Percentiles rank a stretch among this genome's conserved stretches.
phyloP scores from a whole-genome alignment of 2,888 invertebrate species.

The Drosophila silvestris region DNA sequence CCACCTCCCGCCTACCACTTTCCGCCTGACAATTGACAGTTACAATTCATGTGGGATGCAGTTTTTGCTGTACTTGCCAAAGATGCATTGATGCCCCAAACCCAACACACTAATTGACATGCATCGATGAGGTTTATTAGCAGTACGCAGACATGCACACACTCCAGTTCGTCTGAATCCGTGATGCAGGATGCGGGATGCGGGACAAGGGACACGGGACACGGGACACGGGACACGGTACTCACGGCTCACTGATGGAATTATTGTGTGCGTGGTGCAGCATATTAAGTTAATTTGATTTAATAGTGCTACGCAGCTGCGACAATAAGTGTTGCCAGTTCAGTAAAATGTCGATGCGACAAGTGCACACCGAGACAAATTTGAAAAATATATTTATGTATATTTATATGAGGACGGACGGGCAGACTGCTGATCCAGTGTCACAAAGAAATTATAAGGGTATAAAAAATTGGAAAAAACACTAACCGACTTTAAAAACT shows the following conservation, averaged over 20 bases:
- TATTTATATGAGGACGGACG: not conserved
- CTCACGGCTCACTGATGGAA: slow-evolving; percentile 56
- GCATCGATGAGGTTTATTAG: slow-evolving; percentile 80
- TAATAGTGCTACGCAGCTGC: slow-evolving; percentile 43
- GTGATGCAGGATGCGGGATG: not conserved
- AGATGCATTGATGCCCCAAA: slow-evolving; percentile 52
- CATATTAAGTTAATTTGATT: slow-evolving; percentile 74
- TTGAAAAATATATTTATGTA: not conserved
- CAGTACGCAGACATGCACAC: slow-evolving; percentile 67
- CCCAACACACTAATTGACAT: slow-evolving; percentile 69
- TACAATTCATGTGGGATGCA: slow-evolving; percentile 76
- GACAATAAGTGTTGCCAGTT: slow-evolving; percentile 26
- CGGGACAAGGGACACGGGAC: not conserved
- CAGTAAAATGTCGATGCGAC: slow-evolving; percentile 11
- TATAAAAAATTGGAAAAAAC: not conserved
- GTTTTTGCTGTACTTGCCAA: slow-evolving; percentile 72
- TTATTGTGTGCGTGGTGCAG: slow-evolving; percentile 67
- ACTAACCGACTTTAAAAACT: not conserved
- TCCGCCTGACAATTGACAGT: slow-evolving; percentile 66
- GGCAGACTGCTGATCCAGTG: not conserved
- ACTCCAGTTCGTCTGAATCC: slow-evolving; percentile 24
- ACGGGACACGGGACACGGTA: not conserved
- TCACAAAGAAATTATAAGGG: not conserved
- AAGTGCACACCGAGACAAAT: slow-evolving; percentile 10
- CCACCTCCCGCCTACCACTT: not conserved